Conservation (phyloP, 1,140 invertebrate species). For the Octopus sinensis region DNA sequence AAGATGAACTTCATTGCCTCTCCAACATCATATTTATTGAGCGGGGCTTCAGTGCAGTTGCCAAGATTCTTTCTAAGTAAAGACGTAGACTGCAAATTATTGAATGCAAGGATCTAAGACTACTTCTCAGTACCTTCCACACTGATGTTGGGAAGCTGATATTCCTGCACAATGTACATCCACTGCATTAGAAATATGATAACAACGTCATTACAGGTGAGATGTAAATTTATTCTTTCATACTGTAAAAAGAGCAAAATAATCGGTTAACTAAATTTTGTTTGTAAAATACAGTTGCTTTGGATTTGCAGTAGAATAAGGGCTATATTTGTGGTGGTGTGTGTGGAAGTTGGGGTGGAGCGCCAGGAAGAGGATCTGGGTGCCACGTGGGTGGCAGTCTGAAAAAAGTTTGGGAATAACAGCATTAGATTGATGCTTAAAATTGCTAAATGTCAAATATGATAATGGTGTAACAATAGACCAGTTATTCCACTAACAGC, state of each 20-base stretch:
- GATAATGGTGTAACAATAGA: too few relatives aligned
- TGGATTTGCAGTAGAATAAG: background rate
- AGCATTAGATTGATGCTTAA: background rate
- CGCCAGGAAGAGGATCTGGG: background rate
- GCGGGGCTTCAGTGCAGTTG: background rate
- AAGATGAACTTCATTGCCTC: background rate
- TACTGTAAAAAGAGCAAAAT: background rate
- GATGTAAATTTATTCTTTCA: background rate
- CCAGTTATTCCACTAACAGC: too few relatives aligned
- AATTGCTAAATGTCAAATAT: too few relatives aligned
- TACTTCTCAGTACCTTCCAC: background rate
- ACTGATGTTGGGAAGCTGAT: conserved; percentile 4
- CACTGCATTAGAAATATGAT: background rate
- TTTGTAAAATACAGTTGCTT: conserved; percentile 5
- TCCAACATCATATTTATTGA: background rate
- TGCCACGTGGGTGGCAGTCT: background rate
- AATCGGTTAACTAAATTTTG: background rate
- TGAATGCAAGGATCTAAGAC: conserved; percentile 7
- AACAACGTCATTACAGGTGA: background rate
- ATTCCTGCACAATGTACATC: background rate
- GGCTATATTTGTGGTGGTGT: background rate
- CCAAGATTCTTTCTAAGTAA: background rate
- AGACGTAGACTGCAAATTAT: background rate
- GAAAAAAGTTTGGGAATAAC: background rate
- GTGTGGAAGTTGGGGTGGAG: background rate